Percentiles rank a stretch among this genome's conserved stretches.
Conservation (phyloP, 2,113 vertebrate species). For the Seriola aureovittata region DNA sequence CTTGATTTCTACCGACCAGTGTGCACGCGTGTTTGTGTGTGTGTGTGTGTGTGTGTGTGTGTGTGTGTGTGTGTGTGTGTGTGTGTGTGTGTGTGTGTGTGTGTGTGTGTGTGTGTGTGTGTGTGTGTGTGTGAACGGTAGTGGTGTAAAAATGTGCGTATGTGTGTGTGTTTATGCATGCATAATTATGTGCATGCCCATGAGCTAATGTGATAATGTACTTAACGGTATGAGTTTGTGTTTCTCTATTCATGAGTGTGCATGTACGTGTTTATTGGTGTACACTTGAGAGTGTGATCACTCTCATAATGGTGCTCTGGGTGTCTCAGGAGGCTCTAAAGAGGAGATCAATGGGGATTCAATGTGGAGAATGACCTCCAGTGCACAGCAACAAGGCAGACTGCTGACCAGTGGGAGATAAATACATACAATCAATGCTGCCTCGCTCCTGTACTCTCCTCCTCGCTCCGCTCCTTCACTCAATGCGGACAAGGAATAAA, state of each 20-base stretch:
- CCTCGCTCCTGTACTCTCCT: constrained; percentile 50
- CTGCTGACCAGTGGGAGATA: constrained; percentile 82
- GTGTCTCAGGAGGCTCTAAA: constrained; percentile 64
- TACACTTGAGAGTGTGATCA: constrained; percentile 64
- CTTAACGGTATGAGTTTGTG: constrained; percentile 48
- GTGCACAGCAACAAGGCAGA: constrained; percentile 74
- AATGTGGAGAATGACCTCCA: constrained; percentile 74
- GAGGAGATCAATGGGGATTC: constrained; percentile 80
- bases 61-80: constrained; percentile 18
- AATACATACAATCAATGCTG: constrained; percentile 80
- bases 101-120: constrained; percentile 17
- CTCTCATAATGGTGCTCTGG: constrained; percentile 68
- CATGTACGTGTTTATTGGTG: constrained; percentile 56
- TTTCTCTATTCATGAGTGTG: constrained; percentile 60
- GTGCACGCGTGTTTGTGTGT: constrained; percentile 30
- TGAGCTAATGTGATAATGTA: constrained; percentile 58
- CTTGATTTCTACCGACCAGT: constrained; percentile 76
- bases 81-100: constrained; percentile 20
- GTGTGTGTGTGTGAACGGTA: constrained; percentile 26
- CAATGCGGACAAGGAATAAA: constrained; percentile 74
- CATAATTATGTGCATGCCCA: constrained; percentile 35
- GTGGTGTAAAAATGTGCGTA: constrained; percentile 23
- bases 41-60: constrained; percentile 15
- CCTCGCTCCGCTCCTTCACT: constrained; percentile 53
- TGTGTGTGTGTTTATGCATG: constrained; percentile 44